A percentile compares a stretch with the other conserved stretches of the same genome.
Conservation (phyloP, 2,888 invertebrate genomes). For the Cremastinae sp. region DNA sequence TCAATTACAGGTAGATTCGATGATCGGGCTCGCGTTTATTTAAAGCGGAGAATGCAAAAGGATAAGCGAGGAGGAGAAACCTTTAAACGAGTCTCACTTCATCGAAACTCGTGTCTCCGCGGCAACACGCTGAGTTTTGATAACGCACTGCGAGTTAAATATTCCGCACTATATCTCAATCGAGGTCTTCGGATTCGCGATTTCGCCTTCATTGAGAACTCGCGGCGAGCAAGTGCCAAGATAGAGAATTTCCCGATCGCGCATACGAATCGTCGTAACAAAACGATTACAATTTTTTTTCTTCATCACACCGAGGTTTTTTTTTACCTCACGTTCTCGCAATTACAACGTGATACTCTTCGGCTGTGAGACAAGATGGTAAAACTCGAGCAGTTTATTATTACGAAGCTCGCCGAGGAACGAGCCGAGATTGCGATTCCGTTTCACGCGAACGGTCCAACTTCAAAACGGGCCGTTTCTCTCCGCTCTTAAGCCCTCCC, state of each 20-base stretch:
- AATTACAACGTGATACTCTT: constrained; percentile 33
- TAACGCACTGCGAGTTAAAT: constrained; percentile 19
- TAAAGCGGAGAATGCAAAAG: constrained; percentile 1
- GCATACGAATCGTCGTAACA: constrained; percentile 42
- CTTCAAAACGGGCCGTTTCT: not conserved
- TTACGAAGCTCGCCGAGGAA: not conserved
- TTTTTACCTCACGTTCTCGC: constrained; percentile 32
- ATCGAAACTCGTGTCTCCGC: constrained; percentile 38
- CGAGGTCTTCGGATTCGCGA: not conserved
- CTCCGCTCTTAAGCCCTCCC: not conserved
- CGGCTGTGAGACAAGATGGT: constrained; percentile 18
- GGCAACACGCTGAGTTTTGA: constrained; percentile 36
- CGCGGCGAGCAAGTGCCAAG: constrained; percentile 7
- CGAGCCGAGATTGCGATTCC: constrained; percentile 19
- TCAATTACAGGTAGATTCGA: constrained; percentile 22
- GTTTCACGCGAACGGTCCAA: not conserved
- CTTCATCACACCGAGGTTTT: not conserved
- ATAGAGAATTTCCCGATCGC: constrained; percentile 40
- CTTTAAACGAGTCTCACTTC: constrained; percentile 14
- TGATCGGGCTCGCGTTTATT: constrained; percentile 9
- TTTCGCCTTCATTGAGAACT: not conserved
- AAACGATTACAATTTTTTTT: constrained; percentile 20
- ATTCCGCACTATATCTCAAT: not conserved
- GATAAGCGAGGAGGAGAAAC: not conserved
- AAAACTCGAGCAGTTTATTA: constrained; percentile 35